Conservation (phyloP, 2,797 vertebrate genomes). For the Sebastes steindachneri region DNA sequence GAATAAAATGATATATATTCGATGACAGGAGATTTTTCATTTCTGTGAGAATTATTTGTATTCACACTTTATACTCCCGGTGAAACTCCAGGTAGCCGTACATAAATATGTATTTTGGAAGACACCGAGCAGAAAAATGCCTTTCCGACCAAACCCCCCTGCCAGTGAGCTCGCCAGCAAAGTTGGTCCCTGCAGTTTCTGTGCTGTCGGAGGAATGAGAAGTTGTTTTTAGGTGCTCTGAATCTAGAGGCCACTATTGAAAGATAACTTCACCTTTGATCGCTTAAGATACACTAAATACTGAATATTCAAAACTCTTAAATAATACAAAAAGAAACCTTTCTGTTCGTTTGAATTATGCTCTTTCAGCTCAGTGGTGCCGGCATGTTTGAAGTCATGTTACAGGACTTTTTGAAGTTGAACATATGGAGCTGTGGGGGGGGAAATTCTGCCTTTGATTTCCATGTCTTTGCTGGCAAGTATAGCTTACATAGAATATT, state of each 20-base stretch:
- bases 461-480: not conserved
- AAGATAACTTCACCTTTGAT: not conserved
- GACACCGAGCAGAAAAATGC: not conserved
- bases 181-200: slow-evolving; percentile 4
- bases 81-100: slow-evolving; percentile 36
- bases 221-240: slow-evolving; percentile 16
- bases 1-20: not conserved
- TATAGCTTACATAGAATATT: not conserved
- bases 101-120: slow-evolving; percentile 38
- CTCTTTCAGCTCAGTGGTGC: slow-evolving; percentile 5
- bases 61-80: slow-evolving; percentile 1
- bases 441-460: not conserved
- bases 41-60: not conserved
- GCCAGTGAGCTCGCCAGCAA: slow-evolving; percentile 2
- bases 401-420: not conserved
- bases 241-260: not conserved
- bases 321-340: not conserved
- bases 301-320: not conserved
- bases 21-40: not conserved
- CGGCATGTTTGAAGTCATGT: slow-evolving; percentile 14
- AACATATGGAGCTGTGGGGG: not conserved
- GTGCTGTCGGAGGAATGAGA: not conserved
- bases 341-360: slow-evolving; percentile 4
- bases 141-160: slow-evolving; percentile 5
- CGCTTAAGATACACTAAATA: not conserved